Conservation (phyloP, 2,113 vertebrate genomes). For the Passer domesticus region DNA sequence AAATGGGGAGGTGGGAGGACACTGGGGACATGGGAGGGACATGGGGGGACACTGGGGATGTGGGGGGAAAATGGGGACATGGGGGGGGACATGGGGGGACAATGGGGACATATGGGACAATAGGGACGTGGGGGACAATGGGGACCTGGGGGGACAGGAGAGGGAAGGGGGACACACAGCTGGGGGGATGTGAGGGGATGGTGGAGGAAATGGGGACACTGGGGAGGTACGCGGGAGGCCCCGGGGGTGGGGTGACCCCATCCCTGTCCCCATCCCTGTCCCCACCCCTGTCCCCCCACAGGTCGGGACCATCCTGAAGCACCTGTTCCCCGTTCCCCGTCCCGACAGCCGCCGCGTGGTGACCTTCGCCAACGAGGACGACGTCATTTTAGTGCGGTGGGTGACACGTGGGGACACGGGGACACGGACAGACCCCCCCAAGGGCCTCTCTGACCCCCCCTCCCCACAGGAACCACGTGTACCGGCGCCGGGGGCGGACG, state of each 20-base stretch:
- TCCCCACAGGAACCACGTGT: neutral
- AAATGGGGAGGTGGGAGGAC: too few species aligned
- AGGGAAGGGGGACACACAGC: too few species aligned
- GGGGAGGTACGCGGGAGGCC: neutral
- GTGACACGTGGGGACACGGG: neutral
- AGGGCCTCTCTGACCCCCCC: neutral
- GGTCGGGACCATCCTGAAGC: neutral
- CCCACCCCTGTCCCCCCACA: neutral
- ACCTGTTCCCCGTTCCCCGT: neutral
- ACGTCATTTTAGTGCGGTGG: neutral
- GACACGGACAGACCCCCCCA: neutral
- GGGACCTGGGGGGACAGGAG: too few species aligned
- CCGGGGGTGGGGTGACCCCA: neutral
- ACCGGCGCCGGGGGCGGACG: neutral
- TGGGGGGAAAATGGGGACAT: too few species aligned
- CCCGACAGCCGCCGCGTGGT: neutral
- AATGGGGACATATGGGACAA: too few species aligned
- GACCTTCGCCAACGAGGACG: neutral
- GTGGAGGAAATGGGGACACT: neutral
- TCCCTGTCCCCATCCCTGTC: too few species aligned
- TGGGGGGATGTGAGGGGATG: too few species aligned
- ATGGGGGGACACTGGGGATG: too few species aligned
- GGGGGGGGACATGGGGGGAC: too few species aligned
- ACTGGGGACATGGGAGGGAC: too few species aligned
- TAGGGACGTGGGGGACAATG: too few species aligned